phyloP scores from a whole-genome alignment of 2,113 vertebrate species.

The Heterocephalus glaber region DNA sequence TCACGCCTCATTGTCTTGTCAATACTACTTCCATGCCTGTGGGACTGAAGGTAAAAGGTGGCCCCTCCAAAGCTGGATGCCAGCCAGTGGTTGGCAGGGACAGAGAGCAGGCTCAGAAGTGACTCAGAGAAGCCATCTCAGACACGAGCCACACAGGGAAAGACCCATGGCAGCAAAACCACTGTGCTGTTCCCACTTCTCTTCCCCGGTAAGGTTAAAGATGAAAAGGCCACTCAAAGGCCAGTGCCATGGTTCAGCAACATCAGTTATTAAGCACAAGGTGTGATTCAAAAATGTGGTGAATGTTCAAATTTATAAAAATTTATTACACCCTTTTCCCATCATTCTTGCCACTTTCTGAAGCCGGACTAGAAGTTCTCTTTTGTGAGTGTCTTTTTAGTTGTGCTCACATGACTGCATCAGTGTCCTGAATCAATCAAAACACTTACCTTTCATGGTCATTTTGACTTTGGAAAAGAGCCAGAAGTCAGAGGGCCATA shows the following conservation, averaged over 20 bases:
- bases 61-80: background rate
- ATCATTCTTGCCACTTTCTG: background rate
- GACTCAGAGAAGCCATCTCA: fast-evolving
- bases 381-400: background rate
- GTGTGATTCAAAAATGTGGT: background rate
- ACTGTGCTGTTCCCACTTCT: background rate
- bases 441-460: background rate
- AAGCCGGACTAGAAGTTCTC: background rate
- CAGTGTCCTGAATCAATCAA: background rate
- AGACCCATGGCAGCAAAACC: background rate
- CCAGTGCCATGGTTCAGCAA: fast-evolving
- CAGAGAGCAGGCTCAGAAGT: background rate
- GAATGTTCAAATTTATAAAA: background rate
- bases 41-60: background rate
- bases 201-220: background rate
- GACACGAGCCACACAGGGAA: background rate
- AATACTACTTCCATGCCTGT: background rate
- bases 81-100: background rate
- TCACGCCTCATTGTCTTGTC: background rate
- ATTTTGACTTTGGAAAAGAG: background rate
- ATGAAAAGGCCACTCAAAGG: no score
- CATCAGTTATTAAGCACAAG: background rate
- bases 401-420: background rate
- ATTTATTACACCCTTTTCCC: background rate
- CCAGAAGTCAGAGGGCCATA: background rate